These are phyloP conservation scores for Cecidostiba fungosa DNA, from an alignment of 2,888 invertebrate species.

Conservation along the genomic window DNA sequence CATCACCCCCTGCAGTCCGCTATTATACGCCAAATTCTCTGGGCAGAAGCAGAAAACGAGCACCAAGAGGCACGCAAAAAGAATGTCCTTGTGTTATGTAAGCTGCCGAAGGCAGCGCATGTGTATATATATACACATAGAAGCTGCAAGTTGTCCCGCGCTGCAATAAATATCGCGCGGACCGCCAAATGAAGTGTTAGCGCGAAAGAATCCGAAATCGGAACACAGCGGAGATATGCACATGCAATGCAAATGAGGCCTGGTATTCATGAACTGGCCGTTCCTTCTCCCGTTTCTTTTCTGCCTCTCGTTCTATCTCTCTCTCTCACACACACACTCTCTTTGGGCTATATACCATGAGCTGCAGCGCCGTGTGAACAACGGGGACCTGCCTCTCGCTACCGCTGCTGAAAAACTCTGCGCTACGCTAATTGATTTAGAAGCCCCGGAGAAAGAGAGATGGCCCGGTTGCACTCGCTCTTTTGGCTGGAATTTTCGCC, in stretches of 20 bases:
- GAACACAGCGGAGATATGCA: slow-evolving; percentile 63
- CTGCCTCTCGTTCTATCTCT: slow-evolving; percentile 30
- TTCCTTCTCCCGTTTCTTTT: slow-evolving; percentile 23
- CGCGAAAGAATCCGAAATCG: slow-evolving; percentile 64
- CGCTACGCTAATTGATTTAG: slow-evolving; percentile 59
- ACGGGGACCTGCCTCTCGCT: slow-evolving; percentile 6
- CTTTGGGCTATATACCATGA: slow-evolving; percentile 7
- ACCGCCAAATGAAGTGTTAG: slow-evolving; percentile 64
- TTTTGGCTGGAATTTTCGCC: neutral
- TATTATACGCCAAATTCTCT: neutral
- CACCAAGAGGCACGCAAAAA: neutral
- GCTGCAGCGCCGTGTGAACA: slow-evolving; percentile 48
- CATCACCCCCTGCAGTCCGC: neutral
- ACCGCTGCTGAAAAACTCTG: slow-evolving; percentile 40
- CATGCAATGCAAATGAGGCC: slow-evolving; percentile 63
- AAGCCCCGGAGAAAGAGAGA: slow-evolving; percentile 19
- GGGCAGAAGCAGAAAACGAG: neutral
- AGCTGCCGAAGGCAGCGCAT: neutral
- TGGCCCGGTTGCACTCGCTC: neutral
- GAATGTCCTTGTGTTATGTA: neutral
- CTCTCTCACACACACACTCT: too few species aligned
- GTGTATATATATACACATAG: slow-evolving; percentile 22
- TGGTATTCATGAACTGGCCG: slow-evolving; percentile 57
- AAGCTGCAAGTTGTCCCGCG: neutral
- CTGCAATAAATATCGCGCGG: slow-evolving; percentile 58